Evolutionary conservation across 2,888 invertebrate genomes (phyloP).

Genomic region (Oscheius myriophilus): DNA sequence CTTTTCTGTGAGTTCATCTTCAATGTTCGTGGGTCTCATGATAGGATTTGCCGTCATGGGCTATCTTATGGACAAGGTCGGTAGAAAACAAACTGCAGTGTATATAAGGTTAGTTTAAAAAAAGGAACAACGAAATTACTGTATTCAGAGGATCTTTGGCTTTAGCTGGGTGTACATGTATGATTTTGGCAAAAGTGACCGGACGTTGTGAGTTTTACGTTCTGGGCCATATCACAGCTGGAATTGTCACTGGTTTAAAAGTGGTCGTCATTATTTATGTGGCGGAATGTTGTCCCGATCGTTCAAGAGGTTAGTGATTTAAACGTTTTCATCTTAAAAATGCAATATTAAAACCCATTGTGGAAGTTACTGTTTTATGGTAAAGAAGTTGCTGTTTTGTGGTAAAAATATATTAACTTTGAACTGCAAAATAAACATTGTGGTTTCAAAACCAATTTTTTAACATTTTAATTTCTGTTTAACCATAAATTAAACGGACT

Average conservation of each 20-base stretch:
- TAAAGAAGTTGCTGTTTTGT: no score
- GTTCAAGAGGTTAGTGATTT: conserved; percentile 41
- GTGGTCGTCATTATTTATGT: conserved; percentile 61
- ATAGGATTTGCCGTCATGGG: conserved; percentile 57
- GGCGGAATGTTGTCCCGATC: conserved; percentile 60
- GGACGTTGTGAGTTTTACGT: conserved; percentile 58
- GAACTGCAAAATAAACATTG: no score
- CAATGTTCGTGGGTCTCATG: conserved; percentile 59
- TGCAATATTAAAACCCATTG: no score
- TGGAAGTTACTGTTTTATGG: no score
- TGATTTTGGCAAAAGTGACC: conserved; percentile 47
- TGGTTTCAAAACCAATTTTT: no score
- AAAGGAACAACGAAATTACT: not conserved
- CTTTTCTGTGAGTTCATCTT: conserved; percentile 57
- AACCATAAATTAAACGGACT: no score
- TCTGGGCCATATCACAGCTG: conserved; percentile 60
- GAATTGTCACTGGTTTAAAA: conserved; percentile 49
- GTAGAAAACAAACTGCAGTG: conserved; percentile 57
- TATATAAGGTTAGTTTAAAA: conserved; percentile 42
- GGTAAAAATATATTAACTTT: no score
- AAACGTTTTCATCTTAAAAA: not conserved
- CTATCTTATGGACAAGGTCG: conserved; percentile 58
- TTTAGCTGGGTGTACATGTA: conserved; percentile 50
- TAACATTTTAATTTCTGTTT: no score
- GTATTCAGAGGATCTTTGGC: conserved; percentile 52